Conservation (phyloP, 2,888 invertebrate genomes). For the Volucella zonaria region DNA sequence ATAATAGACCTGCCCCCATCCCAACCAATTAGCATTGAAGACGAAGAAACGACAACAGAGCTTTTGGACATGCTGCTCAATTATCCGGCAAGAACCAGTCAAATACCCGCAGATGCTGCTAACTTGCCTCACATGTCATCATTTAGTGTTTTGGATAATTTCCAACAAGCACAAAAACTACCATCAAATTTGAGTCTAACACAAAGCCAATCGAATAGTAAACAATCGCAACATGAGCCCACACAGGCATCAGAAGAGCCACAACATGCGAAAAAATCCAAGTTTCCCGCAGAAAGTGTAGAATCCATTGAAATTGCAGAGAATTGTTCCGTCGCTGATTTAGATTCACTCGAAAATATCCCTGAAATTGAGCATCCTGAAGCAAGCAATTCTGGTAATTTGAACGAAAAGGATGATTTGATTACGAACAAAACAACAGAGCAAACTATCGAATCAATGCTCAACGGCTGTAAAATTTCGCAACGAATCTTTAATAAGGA, state of each 20-base stretch:
- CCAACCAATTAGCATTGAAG: constrained; percentile 54
- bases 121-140: not conserved
- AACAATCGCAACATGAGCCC: not conserved
- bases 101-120: not conserved
- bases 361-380: too few relatives aligned
- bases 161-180: constrained; percentile 48
- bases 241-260: too few relatives aligned
- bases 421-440: too few relatives aligned
- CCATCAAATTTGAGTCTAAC: constrained; percentile 39
- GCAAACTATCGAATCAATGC: not conserved
- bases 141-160: constrained; percentile 10
- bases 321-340: too few relatives aligned
- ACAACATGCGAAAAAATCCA: too few relatives aligned
- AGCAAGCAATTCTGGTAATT: too few relatives aligned
- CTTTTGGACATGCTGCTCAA: constrained; percentile 25
- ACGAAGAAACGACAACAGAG: constrained; percentile 61
- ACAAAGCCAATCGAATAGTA: constrained; percentile 18
- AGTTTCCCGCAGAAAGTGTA: too few relatives aligned
- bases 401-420: too few relatives aligned
- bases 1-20: constrained; percentile 50
- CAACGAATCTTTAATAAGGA: not conserved
- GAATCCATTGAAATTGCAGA: too few relatives aligned
- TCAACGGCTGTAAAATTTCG: not conserved
- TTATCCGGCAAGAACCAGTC: too few relatives aligned
- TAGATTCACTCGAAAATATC: too few relatives aligned